Base-by-base conservation (phyloP, 2,888 invertebrate species). In the Stenichneumon culpator region DNA sequence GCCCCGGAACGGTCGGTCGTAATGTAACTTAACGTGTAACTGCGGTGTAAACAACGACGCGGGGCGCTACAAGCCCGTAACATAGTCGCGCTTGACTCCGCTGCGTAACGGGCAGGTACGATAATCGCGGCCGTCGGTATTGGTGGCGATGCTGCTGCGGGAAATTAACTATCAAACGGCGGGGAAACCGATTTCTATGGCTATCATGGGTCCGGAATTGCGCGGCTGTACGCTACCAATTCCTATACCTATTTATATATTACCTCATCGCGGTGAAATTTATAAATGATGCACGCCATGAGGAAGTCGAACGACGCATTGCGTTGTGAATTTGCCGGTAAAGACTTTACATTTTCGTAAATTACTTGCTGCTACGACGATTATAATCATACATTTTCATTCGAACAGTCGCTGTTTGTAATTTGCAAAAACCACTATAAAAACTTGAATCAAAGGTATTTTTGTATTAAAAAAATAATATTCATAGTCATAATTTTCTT, bases 1-100 rank as follows among this genome's bases (percentile, higher is more conserved):
- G 87, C 78, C 82, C 78, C 86, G 68, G 36, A 89, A 88, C 84
- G 86, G 88, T 80, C 68, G 86, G 85, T 88, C 88, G 88, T 90
- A 90, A 90, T 88, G 89, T 88, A 87, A 90, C 84, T 90, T 87
- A 90, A 89, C 89, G 89, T 88, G 89, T 89, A 87, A 90, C 89
- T 83, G 79, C 81, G 87, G 87, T 87, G 88, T 91, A 90, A 90
- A 90, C 89, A 87, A 87, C 72, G 57, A n/a, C 69, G 78, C 52
- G 78, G 54, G 63, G 63, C 81, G 65, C 63, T 65, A 50, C 65
- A 47, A 47, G 16, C 44, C 44, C 39, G 68, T 77, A 83, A 80
- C 69, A 72, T 70, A 72, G 74, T 72, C 75, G 75, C 70, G 65
- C 60, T 65, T 60, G 85, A 82, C 78, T 84, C 85, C 73, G 77